Evolutionary conservation across 2,888 invertebrate genomes (phyloP), one percentile per base, ranked within the genome.

Genomic region (Catocala nupta): DNA sequence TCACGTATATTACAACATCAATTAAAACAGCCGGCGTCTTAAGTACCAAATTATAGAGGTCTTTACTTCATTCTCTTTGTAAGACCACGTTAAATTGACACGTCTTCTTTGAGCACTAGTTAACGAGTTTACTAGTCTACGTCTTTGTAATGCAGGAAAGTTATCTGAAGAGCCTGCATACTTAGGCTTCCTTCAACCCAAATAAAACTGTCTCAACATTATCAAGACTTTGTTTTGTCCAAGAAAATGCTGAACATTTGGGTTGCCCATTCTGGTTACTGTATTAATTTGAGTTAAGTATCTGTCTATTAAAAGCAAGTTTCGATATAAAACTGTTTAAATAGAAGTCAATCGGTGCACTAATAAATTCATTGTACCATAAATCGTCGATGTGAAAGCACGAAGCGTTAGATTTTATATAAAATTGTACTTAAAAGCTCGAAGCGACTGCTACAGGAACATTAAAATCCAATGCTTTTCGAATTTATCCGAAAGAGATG

Each of bases 51-150:
- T 60, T 60, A 62, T 36, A 55, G 10, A 33, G 12, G 54, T n/a
- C 43, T 12, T 52, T 12, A 49, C 55, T 49, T 42, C 12, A 55
- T 43, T 57, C 49, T 34, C 55, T 34, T 50, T 16, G 51, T 55
- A 44, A 63, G 48, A 44, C 55, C 42, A 55, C 25, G 36, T 59
- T 49, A 64, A 64, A 70, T 63, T 59, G 74, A 61, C 74, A 70
- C 71, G 61, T 61, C 54, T 53, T 56, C 44, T 64, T 54, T 42
- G 61, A 66, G 63, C 51, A 53, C 70, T 49, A 63, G 70, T 67
- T 75, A 66, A 74, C 72, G 74, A 75, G 73, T 75, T 75, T 69
- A 56, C 62, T 61, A 60, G 50, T 48, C 47, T 36, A 62, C 68
- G 50, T 65, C 45, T 63, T 75, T 61, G 68, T 62, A 68, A 73